Evolutionary conservation across 2,113 vertebrate genomes (phyloP).

Genomic region (Pelvicachromis taeniatus): DNA sequence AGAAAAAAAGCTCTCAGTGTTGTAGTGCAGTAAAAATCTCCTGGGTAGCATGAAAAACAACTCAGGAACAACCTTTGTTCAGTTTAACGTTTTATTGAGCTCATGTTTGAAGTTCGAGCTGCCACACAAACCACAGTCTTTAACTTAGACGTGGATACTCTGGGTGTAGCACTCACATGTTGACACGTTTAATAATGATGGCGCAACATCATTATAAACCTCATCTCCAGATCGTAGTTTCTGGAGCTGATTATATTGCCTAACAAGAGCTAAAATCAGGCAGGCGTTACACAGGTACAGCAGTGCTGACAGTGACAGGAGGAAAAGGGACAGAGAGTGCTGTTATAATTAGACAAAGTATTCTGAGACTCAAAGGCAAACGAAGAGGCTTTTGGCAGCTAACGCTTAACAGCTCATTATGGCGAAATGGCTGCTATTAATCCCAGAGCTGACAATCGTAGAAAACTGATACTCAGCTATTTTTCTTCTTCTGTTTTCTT

Average conservation of each 20-base stretch:
- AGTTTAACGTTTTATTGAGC: background rate
- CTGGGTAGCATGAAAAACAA: background rate
- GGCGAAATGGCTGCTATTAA: slow-evolving; percentile 67
- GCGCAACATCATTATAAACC: background rate
- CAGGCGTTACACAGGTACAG: slow-evolving; percentile 18
- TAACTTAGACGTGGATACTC: background rate
- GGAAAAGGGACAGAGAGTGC: slow-evolving; percentile 24
- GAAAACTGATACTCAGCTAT: slow-evolving; percentile 49
- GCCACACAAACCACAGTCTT: background rate
- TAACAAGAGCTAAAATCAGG: slow-evolving; percentile 35
- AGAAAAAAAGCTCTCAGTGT: background rate
- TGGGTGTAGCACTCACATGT: background rate
- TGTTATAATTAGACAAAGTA: slow-evolving; percentile 66
- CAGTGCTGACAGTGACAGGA: background rate
- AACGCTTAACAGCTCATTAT: slow-evolving; percentile 70
- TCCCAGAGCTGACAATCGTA: slow-evolving; percentile 61
- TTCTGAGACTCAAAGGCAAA: slow-evolving; percentile 59
- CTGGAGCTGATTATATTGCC: slow-evolving; percentile 35
- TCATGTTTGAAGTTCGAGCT: background rate
- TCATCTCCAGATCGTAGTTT: slow-evolving; percentile 12
- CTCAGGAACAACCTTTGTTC: background rate
- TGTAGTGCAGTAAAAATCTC: background rate
- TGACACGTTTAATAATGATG: background rate
- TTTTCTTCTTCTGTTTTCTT: background rate
- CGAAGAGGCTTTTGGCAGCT: slow-evolving; percentile 57